A percentile compares a stretch with the other conserved stretches of the same genome.
Evolutionary conservation across 2,888 invertebrate genomes (phyloP).

Genomic region (Ceramica pisi): DNA sequence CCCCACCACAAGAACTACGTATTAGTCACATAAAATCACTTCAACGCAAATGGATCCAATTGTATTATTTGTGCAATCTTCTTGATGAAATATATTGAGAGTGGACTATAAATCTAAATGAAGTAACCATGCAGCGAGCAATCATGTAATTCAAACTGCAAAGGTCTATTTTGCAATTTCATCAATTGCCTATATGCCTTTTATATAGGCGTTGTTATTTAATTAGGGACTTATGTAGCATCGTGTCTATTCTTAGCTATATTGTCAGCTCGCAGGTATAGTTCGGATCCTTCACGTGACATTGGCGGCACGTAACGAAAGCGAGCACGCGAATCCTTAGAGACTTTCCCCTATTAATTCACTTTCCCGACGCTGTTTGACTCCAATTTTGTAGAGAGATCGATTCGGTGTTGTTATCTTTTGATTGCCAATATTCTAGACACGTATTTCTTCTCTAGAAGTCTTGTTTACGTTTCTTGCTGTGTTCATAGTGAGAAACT

Average conservation of each 20-base stretch:
- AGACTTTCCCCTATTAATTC: slow-evolving; percentile 89
- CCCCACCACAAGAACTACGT: not conserved
- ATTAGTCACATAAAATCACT: slow-evolving; percentile 61
- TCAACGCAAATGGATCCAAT: slow-evolving; percentile 68
- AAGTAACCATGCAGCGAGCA: slow-evolving; percentile 83
- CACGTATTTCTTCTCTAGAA: slow-evolving; percentile 36
- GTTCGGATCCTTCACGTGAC: slow-evolving; percentile 66
- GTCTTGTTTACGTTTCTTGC: slow-evolving; percentile 10
- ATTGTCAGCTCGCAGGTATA: slow-evolving; percentile 28
- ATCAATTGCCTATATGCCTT: slow-evolving; percentile 74
- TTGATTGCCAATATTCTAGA: slow-evolving; percentile 49
- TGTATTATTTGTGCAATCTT: slow-evolving; percentile 74
- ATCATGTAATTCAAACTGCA: slow-evolving; percentile 87
- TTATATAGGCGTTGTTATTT: slow-evolving; percentile 76
- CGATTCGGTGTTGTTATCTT: slow-evolving; percentile 51
- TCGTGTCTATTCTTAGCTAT: slow-evolving; percentile 20
- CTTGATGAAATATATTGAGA: slow-evolving; percentile 76
- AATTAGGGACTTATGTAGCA: slow-evolving; percentile 65
- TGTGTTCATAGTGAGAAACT: slow-evolving; percentile 6
- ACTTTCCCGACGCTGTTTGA: slow-evolving; percentile 82
- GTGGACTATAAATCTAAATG: slow-evolving; percentile 86
- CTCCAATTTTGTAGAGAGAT: slow-evolving; percentile 58
- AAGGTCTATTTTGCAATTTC: slow-evolving; percentile 84
- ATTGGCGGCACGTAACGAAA: slow-evolving; percentile 79
- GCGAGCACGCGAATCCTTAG: slow-evolving; percentile 83